Evolutionary conservation across 2,113 vertebrate species (phyloP).

Genomic region (Miniopterus natalensis): DNA sequence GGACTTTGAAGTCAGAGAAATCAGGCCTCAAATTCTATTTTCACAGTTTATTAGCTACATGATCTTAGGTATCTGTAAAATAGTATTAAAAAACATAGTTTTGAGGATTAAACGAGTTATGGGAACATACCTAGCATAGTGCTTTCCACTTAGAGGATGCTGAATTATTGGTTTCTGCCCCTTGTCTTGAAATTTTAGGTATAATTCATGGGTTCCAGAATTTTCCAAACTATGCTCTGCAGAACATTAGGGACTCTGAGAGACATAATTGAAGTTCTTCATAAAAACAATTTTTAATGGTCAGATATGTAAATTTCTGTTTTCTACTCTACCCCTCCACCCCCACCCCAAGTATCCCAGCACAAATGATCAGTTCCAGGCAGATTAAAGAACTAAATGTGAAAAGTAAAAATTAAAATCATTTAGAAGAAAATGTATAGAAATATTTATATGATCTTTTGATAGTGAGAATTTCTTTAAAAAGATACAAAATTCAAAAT

Average conservation of each 20-base stretch:
- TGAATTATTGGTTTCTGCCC: neutral
- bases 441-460: neutral
- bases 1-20: conserved; percentile 46
- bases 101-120: neutral
- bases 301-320: neutral
- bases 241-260: neutral
- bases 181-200: conserved; percentile 21
- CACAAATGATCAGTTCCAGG: neutral
- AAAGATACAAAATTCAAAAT: neutral
- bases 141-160: neutral
- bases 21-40: neutral
- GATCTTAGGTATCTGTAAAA: conserved; percentile 8
- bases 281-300: neutral
- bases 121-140: neutral
- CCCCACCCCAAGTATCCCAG: neutral
- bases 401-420: conserved; percentile 40
- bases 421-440: neutral
- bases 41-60: neutral
- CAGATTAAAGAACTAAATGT: neutral
- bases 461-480: conserved; percentile 41
- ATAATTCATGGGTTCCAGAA: conserved; percentile 29
- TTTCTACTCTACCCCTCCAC: neutral
- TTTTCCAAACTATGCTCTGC: neutral
- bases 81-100: neutral
- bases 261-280: neutral